Conservation (phyloP, 1,140 invertebrate genomes). For the Phenacoccus solenopsis region DNA sequence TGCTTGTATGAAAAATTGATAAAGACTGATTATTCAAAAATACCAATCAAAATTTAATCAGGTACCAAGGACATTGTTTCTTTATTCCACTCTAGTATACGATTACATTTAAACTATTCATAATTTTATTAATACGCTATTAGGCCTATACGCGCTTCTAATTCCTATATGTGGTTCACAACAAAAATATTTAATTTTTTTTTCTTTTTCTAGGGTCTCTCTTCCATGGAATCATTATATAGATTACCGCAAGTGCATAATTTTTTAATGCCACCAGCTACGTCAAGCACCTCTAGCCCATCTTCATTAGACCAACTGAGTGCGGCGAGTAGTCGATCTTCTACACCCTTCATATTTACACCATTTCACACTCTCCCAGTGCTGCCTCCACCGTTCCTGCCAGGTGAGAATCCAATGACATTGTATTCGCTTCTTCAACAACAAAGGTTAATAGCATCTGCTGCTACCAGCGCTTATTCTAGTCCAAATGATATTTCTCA, state of each 20-base stretch:
- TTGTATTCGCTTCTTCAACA: slow-evolving; percentile 36
- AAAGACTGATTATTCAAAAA: too few species aligned
- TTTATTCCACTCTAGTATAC: too few species aligned
- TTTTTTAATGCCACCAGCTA: background rate
- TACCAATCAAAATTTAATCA: too few species aligned
- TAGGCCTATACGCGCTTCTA: too few species aligned
- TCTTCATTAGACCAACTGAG: background rate
- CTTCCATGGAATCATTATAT: background rate
- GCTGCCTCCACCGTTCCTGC: slow-evolving; percentile 17
- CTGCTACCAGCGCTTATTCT: slow-evolving; percentile 31
- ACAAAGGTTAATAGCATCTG: slow-evolving; percentile 25
- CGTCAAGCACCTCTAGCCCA: background rate
- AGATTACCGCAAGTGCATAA: background rate
- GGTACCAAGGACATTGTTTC: too few species aligned
- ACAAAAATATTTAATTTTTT: too few species aligned
- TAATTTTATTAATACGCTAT: too few species aligned
- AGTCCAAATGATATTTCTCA: slow-evolving; percentile 31
- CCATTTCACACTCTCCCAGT: slow-evolving; percentile 23
- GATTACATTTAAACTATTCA: too few species aligned
- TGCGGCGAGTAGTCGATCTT: slow-evolving; percentile 13
- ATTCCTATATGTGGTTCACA: too few species aligned
- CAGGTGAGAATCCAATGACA: slow-evolving; percentile 30
- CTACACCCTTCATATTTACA: slow-evolving; percentile 9
- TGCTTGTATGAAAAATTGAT: too few species aligned
- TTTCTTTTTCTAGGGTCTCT: too few species aligned